Conservation (phyloP, 35 echinoderm and acorn worm species). For the Patiria miniata region DNA sequence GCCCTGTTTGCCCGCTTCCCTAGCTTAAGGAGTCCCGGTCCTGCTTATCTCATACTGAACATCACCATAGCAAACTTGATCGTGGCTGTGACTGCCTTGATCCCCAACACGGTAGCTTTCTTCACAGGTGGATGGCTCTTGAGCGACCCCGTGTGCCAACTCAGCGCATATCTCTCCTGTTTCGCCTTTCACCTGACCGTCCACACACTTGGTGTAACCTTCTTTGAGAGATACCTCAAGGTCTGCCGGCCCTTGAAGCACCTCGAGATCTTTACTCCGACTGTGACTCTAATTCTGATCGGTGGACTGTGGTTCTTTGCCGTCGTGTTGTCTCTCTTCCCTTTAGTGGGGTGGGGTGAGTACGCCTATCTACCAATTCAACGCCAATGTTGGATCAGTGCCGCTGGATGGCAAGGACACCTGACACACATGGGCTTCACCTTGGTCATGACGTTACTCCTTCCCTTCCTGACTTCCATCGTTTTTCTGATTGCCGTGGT, state of each 20-base stretch:
- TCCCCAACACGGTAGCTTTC: slow-evolving; percentile 43
- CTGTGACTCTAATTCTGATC: slow-evolving; percentile 39
- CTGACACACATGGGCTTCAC: slow-evolving; percentile 50
- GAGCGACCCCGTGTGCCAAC: slow-evolving; percentile 35
- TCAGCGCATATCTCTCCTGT: slow-evolving; percentile 24
- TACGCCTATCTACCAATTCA: slow-evolving; percentile 38
- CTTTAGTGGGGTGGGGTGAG: slow-evolving; percentile 53
- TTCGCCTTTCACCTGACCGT: slow-evolving; percentile 45
- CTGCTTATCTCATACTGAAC: slow-evolving; percentile 34
- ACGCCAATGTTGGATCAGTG: slow-evolving; percentile 34
- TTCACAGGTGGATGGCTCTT: slow-evolving; percentile 28
- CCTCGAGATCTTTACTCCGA: slow-evolving; percentile 41
- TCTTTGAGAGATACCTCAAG: slow-evolving; percentile 54
- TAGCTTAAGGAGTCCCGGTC: slow-evolving; percentile 18
- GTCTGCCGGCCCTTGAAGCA: slow-evolving; percentile 50
- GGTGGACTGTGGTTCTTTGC: slow-evolving; percentile 57
- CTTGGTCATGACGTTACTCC: slow-evolving; percentile 26
- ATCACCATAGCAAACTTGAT: slow-evolving; percentile 37
- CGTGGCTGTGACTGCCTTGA: slow-evolving; percentile 33
- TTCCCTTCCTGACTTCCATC: slow-evolving; percentile 30
- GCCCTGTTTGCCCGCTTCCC: neutral
- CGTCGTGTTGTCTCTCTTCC: slow-evolving; percentile 39
- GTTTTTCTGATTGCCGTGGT: neutral
- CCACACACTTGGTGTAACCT: slow-evolving; percentile 49
- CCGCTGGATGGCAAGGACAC: slow-evolving; percentile 44